A percentile compares a stretch with the other conserved stretches of the same genome.
These are phyloP conservation scores for Syngnathus floridae DNA, from an alignment of 2,113 vertebrate genomes.

Conservation along the genomic window DNA sequence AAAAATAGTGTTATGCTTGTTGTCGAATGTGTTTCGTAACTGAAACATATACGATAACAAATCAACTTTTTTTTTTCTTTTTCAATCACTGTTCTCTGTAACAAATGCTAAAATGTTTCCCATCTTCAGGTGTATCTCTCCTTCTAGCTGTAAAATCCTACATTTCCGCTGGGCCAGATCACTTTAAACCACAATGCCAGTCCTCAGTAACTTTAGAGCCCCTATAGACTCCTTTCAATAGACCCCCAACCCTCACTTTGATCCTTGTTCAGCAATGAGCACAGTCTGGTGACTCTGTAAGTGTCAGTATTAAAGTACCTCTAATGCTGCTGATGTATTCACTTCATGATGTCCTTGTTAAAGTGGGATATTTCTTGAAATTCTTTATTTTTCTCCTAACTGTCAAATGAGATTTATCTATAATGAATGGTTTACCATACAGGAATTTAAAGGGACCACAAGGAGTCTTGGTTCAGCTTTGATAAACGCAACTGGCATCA, in stretches of 20 bases:
- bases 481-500: background rate
- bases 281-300: slow-evolving; percentile 32
- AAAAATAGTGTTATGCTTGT: background rate
- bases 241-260: slow-evolving; percentile 38
- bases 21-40: background rate
- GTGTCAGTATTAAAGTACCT: slow-evolving; percentile 49
- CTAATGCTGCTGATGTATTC: slow-evolving; percentile 49
- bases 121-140: slow-evolving; percentile 2
- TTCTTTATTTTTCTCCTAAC: slow-evolving; percentile 8
- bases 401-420: slow-evolving; percentile 18
- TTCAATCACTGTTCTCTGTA: slow-evolving; percentile 21
- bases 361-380: slow-evolving; percentile 29
- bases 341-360: slow-evolving; percentile 32
- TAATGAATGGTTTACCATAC: background rate
- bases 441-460: background rate
- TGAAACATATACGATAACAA: background rate
- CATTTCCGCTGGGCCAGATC: slow-evolving; percentile 62
- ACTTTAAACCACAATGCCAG: slow-evolving; percentile 58
- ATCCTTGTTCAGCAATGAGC: slow-evolving; percentile 44
- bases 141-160: slow-evolving; percentile 58
- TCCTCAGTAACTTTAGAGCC: slow-evolving; percentile 63
- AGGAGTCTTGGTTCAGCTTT: background rate
- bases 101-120: slow-evolving; percentile 19
- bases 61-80: background rate
- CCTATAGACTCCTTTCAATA: slow-evolving; percentile 47